phyloP scores from a whole-genome alignment of 2,113 vertebrate genomes.

The Corythaixoides concolor region DNA sequence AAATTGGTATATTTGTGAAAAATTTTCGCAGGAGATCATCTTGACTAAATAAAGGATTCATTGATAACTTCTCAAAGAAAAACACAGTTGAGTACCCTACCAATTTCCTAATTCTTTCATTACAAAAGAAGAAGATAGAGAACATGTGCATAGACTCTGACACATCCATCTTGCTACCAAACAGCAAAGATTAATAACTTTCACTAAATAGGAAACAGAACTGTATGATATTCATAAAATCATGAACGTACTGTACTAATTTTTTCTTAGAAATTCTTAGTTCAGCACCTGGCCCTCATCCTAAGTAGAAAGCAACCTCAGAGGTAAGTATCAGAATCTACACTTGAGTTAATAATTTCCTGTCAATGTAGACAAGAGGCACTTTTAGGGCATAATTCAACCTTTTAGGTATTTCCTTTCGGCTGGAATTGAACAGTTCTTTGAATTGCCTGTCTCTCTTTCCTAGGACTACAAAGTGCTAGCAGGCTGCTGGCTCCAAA shows the following conservation, averaged over 20 bases:
- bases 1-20: slow-evolving; percentile 13
- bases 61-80: slow-evolving; percentile 29
- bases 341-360: not conserved
- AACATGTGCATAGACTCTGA: not conserved
- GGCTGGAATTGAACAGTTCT: not conserved
- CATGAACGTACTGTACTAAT: not conserved
- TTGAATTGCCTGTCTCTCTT: not conserved
- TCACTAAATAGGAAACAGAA: not conserved
- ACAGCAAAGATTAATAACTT: not conserved
- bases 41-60: not conserved
- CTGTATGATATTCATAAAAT: not conserved
- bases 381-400: not conserved
- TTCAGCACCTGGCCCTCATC: not conserved
- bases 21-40: not conserved
- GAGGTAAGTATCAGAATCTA: not conserved
- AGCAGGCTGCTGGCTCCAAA: not conserved
- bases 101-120: not conserved
- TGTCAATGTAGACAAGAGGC: not conserved
- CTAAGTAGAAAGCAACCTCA: not conserved
- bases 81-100: not conserved
- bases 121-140: not conserved
- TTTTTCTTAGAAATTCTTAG: not conserved
- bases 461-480: not conserved
- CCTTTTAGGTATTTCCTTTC: not conserved
- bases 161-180: not conserved